A percentile compares a stretch with the other conserved stretches of the same genome.
Evolutionary conservation across 2,113 vertebrate species (phyloP).

Genomic region (Tenebrosternarchus preto): DNA sequence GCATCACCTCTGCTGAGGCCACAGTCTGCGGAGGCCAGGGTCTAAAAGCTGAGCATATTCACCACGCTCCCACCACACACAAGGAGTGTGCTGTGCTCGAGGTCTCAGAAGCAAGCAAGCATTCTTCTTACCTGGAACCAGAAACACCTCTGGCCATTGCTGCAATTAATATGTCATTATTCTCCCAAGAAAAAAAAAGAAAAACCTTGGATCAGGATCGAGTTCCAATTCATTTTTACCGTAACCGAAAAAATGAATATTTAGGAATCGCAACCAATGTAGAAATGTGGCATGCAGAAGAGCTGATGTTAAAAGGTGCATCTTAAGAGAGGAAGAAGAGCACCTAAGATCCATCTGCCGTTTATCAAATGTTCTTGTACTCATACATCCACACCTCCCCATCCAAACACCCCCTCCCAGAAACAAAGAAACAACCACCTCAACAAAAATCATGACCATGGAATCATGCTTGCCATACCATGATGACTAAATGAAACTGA

Average conservation of each 20-base stretch:
- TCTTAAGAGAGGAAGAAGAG: slow-evolving; percentile 3
- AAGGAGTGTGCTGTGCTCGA: neutral
- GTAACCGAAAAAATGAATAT: slow-evolving; percentile 54
- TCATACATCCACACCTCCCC: slow-evolving; percentile 4
- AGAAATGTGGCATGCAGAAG: slow-evolving; percentile 55
- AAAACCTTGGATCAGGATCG: slow-evolving; percentile 27
- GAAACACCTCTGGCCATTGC: neutral
- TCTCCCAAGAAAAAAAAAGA: slow-evolving; percentile 56
- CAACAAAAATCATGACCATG: slow-evolving; percentile 31
- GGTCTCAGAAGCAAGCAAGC: neutral
- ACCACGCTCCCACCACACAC: neutral
- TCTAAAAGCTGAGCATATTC: too few relatives aligned
- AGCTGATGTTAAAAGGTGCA: slow-evolving; percentile 15
- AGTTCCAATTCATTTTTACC: slow-evolving; percentile 59
- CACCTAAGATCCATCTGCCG: neutral
- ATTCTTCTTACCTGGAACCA: slow-evolving; percentile 16
- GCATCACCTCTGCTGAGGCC: neutral
- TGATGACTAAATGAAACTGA: slow-evolving; percentile 33
- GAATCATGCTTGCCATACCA: slow-evolving; percentile 47
- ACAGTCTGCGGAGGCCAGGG: too few relatives aligned
- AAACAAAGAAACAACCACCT: slow-evolving; percentile 26
- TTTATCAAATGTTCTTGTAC: neutral
- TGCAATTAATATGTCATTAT: slow-evolving; percentile 62
- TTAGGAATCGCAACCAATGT: slow-evolving; percentile 43
- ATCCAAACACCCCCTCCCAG: neutral